These are phyloP conservation scores for Archivesica marissinica DNA, from an alignment of 1,140 invertebrate genomes.

Conservation along the genomic window DNA sequence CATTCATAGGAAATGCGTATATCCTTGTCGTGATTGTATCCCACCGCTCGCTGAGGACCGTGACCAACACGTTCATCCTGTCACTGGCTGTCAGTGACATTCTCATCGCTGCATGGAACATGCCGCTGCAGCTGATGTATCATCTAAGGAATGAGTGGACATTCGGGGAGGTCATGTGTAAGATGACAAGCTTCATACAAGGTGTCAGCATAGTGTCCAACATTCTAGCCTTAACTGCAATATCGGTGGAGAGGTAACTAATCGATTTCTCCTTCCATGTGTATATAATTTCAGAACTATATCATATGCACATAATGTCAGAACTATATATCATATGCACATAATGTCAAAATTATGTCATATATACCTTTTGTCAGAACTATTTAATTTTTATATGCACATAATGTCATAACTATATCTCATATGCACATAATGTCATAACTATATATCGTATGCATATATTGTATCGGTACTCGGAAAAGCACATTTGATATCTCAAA, in stretches of 20 bases:
- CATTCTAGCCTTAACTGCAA: constrained; percentile 53
- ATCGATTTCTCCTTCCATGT: background rate
- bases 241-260: constrained; percentile 63
- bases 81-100: constrained; percentile 62
- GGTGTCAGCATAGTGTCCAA: constrained; percentile 63
- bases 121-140: constrained; percentile 65
- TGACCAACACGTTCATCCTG: constrained; percentile 77
- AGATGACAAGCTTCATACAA: constrained; percentile 55
- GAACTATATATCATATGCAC: no score
- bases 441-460: no score
- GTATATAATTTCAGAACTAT: no score
- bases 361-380: no score
- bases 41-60: constrained; percentile 60
- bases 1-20: constrained; percentile 36
- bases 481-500: no score
- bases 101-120: constrained; percentile 49
- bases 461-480: no score
- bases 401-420: no score
- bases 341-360: no score
- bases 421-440: no score
- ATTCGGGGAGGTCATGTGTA: constrained; percentile 58
- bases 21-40: constrained; percentile 55
- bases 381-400: no score
- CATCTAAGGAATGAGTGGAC: constrained; percentile 63
- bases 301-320: no score